Conservation (phyloP, 2,888 invertebrate genomes). For the Metacarcinus magister region DNA sequence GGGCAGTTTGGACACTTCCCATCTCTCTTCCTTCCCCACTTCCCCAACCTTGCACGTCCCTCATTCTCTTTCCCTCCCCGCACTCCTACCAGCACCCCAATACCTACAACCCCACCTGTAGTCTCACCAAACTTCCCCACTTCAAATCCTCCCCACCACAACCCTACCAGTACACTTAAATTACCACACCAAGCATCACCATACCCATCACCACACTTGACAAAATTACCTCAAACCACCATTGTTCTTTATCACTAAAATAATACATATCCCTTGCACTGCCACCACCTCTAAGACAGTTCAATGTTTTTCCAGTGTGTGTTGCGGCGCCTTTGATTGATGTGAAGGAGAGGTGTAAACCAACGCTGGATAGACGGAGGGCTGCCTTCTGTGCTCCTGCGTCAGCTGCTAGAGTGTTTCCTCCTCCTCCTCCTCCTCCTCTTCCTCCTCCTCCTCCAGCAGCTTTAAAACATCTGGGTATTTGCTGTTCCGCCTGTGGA, state of each 20-base stretch:
- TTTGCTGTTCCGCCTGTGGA: conserved; percentile 9
- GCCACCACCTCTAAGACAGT: not conserved
- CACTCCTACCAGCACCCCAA: not conserved
- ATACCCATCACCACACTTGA: too few species aligned
- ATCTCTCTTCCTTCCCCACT: not conserved
- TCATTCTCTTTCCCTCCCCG: not conserved
- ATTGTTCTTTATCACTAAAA: too few species aligned
- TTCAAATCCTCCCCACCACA: too few species aligned
- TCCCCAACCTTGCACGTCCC: not conserved
- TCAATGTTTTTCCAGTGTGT: not conserved
- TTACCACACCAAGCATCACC: too few species aligned
- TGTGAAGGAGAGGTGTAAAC: not conserved
- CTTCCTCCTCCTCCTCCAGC: conserved; percentile 11
- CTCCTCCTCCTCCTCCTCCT: conserved; percentile 26
- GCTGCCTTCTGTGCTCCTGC: conserved; percentile 9
- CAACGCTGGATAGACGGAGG: not conserved
- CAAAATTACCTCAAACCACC: too few species aligned
- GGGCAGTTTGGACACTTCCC: conserved; percentile 26
- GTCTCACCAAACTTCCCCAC: too few species aligned
- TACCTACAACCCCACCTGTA: not conserved
- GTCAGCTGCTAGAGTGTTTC: not conserved
- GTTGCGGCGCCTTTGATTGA: not conserved
- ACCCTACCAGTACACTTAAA: too few species aligned
- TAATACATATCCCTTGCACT: not conserved
- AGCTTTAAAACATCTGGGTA: conserved; percentile 26